Conservation (phyloP, 2,113 vertebrate species). For the Anhinga anhinga region DNA sequence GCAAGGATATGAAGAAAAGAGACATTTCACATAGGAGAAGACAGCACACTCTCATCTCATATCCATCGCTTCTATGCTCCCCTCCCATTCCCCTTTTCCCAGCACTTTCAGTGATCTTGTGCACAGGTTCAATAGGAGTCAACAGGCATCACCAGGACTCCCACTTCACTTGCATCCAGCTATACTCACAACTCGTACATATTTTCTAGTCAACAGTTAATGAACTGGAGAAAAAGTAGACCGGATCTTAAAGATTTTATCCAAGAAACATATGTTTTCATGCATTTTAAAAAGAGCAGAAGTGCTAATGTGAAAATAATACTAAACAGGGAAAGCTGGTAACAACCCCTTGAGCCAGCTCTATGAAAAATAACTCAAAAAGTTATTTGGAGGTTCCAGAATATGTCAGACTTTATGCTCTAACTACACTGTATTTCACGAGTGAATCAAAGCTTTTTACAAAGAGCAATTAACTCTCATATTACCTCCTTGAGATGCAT, state of each 20-base stretch:
- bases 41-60: background rate
- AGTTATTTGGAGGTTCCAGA: background rate
- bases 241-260: background rate
- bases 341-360: background rate
- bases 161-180: background rate
- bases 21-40: background rate
- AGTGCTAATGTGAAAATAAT: background rate
- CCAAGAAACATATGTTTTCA: background rate
- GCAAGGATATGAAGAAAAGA: background rate
- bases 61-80: background rate
- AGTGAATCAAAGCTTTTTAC: background rate
- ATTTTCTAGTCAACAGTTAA: background rate
- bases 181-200: rapidly evolving
- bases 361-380: background rate
- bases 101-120: background rate
- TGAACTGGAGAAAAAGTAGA: background rate
- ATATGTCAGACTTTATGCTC: background rate
- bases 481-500: background rate
- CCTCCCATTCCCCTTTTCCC: background rate
- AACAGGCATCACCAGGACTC: background rate
- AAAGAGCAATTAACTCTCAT: background rate
- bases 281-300: background rate
- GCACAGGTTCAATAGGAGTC: background rate
- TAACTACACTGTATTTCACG: background rate
- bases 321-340: background rate